phyloP scores from a whole-genome alignment of 2,888 invertebrate genomes.

The Mactromeris polynyma region DNA sequence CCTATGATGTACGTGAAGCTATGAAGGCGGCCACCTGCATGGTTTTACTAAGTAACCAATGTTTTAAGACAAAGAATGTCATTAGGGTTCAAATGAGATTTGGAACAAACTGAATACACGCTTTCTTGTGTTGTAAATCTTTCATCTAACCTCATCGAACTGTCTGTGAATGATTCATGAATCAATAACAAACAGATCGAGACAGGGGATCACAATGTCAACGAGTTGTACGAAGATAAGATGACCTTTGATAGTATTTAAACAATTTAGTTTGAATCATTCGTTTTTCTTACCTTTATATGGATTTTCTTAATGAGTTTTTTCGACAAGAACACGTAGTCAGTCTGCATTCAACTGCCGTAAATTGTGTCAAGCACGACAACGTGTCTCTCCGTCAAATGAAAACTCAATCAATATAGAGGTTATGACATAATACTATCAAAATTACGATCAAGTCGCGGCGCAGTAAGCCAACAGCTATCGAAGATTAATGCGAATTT shows the following conservation, averaged over 20 bases:
- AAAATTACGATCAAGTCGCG: background rate
- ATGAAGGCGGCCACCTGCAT: background rate
- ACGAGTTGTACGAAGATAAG: background rate
- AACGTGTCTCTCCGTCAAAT: background rate
- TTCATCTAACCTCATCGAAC: background rate
- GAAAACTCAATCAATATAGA: background rate
- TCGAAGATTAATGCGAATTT: conserved; percentile 17
- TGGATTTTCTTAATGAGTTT: conserved; percentile 2
- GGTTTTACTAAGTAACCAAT: background rate
- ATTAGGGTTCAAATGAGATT: background rate
- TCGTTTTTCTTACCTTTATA: background rate
- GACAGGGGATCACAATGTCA: conserved; percentile 4
- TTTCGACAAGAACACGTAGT: background rate
- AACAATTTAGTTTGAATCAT: conserved; percentile 10
- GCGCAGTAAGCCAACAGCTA: background rate
- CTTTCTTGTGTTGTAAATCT: background rate
- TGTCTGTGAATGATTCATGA: background rate
- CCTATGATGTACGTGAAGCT: too few species aligned
- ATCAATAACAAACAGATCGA: background rate
- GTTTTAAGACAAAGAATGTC: background rate
- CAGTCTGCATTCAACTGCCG: background rate
- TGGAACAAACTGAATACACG: background rate
- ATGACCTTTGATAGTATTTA: conserved; percentile 3
- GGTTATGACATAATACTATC: conserved; percentile 17
- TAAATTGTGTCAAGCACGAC: conserved; percentile 8